phyloP scores from a whole-genome alignment of 2,888 invertebrate species.

The Microctonus hyperodae region DNA sequence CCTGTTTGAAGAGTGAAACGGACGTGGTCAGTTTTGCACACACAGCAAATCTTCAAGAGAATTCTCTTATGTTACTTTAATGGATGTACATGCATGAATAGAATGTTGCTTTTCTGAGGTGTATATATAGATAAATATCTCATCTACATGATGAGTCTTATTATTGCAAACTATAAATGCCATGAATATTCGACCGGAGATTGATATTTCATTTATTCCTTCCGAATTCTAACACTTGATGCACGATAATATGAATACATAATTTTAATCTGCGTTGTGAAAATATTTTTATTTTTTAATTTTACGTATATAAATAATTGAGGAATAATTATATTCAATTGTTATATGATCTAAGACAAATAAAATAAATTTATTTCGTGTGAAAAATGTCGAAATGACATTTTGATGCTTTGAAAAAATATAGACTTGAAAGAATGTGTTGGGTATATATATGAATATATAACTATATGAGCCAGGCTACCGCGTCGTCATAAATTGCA shows the following conservation, averaged over 20 bases:
- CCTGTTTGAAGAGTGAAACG: conserved; percentile 47
- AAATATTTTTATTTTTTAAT: neutral
- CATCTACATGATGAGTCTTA: neutral
- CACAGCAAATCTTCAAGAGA: conserved; percentile 3
- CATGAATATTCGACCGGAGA: neutral
- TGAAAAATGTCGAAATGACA: conserved; percentile 10
- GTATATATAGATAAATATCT: neutral
- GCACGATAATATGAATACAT: neutral
- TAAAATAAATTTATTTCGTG: neutral
- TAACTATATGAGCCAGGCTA: conserved; percentile 27
- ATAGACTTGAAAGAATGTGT: conserved; percentile 21
- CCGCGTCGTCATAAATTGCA: conserved; percentile 51
- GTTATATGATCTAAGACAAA: neutral
- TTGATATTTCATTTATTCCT: neutral
- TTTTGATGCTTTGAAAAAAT: conserved; percentile 23
- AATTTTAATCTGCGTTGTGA: neutral
- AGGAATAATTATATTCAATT: neutral
- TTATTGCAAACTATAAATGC: neutral
- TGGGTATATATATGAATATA: conserved; percentile 38
- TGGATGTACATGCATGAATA: conserved; percentile 4
- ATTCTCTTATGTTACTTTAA: conserved; percentile 11
- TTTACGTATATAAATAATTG: neutral
- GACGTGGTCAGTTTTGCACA: conserved; percentile 20
- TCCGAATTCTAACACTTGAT: conserved; percentile 2
- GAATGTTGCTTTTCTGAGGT: neutral